Percentiles rank a stretch among this genome's conserved stretches.
Evolutionary conservation across 2,888 invertebrate species (phyloP).

Genomic region (Chrysomela aeneicollis): DNA sequence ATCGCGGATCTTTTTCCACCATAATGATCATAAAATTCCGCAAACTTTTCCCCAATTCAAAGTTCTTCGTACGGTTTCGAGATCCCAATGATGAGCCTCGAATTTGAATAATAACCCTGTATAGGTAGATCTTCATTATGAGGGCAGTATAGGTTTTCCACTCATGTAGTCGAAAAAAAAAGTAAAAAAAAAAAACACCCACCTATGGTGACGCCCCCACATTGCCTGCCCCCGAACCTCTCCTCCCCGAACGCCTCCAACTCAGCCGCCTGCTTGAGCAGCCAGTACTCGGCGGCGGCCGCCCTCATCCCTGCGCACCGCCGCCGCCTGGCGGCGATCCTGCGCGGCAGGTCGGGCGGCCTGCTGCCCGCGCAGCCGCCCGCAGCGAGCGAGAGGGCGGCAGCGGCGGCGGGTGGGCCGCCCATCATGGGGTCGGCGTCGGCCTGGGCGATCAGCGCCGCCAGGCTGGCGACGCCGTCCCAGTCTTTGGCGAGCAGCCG

Average conservation of each 20-base stretch:
- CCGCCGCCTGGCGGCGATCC: slow-evolving; percentile 71
- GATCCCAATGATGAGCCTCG: too few species aligned
- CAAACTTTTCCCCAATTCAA: too few species aligned
- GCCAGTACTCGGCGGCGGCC: slow-evolving; percentile 84
- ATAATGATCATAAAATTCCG: too few species aligned
- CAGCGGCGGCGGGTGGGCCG: slow-evolving; percentile 71
- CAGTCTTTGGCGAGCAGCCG: slow-evolving; percentile 75
- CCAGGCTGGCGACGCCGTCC: slow-evolving; percentile 73
- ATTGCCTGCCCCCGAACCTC: slow-evolving; percentile 74
- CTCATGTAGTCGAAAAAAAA: too few species aligned
- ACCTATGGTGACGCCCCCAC: slow-evolving; percentile 9
- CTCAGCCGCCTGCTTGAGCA: slow-evolving; percentile 81
- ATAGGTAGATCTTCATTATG: too few species aligned
- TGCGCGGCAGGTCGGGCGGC: slow-evolving; percentile 70
- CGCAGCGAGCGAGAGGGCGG: too few species aligned
- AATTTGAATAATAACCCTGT: too few species aligned
- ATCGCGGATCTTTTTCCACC: too few species aligned
- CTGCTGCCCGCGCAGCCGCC: too few species aligned
- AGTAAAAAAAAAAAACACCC: background rate
- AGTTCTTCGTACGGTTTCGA: too few species aligned
- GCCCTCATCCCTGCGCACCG: slow-evolving; percentile 68
- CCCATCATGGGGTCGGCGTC: too few species aligned
- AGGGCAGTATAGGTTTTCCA: too few species aligned
- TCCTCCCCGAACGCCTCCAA: slow-evolving; percentile 86
- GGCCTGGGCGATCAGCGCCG: slow-evolving; percentile 80